phyloP scores from a whole-genome alignment of 35 echinoderm and acorn worm species.

The Diadema setosum region DNA sequence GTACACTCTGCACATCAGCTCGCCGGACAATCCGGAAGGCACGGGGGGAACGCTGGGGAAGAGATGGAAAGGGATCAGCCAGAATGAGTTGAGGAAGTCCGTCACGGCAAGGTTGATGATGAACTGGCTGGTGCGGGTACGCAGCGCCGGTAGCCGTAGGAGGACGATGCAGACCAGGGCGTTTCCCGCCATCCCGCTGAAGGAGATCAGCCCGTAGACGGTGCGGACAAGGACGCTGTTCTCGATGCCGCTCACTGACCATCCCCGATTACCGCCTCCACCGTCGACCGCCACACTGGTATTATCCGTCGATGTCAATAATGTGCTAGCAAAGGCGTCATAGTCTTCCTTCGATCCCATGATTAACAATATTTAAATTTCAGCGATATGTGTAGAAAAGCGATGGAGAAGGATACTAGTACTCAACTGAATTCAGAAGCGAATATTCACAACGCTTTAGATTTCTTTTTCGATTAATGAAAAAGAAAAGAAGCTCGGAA shows the following conservation, averaged over 20 bases:
- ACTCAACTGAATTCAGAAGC: too few relatives aligned
- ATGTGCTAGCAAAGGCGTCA: too few relatives aligned
- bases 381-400: too few relatives aligned
- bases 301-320: too few relatives aligned
- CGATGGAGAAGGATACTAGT: too few relatives aligned
- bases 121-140: constrained; percentile 70
- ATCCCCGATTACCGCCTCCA: neutral
- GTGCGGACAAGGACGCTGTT: constrained; percentile 35
- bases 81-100: constrained; percentile 52
- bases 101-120: constrained; percentile 64
- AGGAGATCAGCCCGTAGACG: constrained; percentile 23
- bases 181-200: constrained; percentile 64
- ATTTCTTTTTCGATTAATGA: too few relatives aligned
- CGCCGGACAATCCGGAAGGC: constrained; percentile 27
- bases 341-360: too few relatives aligned
- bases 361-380: too few relatives aligned
- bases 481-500: too few relatives aligned
- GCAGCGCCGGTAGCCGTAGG: constrained; percentile 20
- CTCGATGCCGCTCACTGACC: constrained; percentile 66
- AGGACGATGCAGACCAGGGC: constrained; percentile 53
- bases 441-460: too few relatives aligned
- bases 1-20: constrained; percentile 58
- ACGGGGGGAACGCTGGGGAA: constrained; percentile 39
- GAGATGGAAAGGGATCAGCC: constrained; percentile 69
- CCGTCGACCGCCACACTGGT: neutral